A percentile compares a stretch with the other conserved stretches of the same genome.
Evolutionary conservation across 1,140 invertebrate genomes (phyloP).

Genomic region (Homarus americanus): DNA sequence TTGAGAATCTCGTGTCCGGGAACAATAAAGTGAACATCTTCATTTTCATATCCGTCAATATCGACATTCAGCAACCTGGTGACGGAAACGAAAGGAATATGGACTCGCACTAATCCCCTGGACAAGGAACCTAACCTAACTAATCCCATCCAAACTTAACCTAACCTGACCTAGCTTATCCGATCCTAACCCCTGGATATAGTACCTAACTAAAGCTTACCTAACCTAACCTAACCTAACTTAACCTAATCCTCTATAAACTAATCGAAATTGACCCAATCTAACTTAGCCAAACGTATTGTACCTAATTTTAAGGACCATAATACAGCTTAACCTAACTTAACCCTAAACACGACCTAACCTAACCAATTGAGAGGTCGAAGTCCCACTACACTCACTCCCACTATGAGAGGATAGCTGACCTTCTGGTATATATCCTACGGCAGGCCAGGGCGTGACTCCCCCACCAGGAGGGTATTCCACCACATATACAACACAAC

Average conservation of each 20-base stretch:
- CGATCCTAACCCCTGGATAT: neutral
- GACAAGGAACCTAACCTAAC: neutral
- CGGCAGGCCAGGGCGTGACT: too few relatives aligned
- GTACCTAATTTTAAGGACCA: too few relatives aligned
- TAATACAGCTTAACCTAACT: constrained; percentile 3
- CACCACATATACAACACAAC: too few relatives aligned
- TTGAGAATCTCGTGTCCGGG: neutral
- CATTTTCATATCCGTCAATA: neutral
- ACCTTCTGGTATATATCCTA: too few relatives aligned
- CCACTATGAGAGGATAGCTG: too few relatives aligned
- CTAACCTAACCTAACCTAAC: neutral
- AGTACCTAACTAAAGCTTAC: neutral
- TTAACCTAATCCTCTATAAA: neutral
- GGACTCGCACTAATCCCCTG: too few relatives aligned
- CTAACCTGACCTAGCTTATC: neutral
- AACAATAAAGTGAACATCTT: neutral
- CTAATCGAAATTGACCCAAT: too few relatives aligned
- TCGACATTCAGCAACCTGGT: too few relatives aligned
- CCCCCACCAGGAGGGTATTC: too few relatives aligned
- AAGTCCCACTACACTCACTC: too few relatives aligned
- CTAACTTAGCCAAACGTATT: too few relatives aligned
- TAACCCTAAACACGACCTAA: neutral
- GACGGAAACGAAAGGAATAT: too few relatives aligned
- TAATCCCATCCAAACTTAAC: neutral
- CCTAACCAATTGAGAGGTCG: neutral